Evolutionary conservation across 2,113 vertebrate genomes (phyloP).

Genomic region (Myiagra hebetior): DNA sequence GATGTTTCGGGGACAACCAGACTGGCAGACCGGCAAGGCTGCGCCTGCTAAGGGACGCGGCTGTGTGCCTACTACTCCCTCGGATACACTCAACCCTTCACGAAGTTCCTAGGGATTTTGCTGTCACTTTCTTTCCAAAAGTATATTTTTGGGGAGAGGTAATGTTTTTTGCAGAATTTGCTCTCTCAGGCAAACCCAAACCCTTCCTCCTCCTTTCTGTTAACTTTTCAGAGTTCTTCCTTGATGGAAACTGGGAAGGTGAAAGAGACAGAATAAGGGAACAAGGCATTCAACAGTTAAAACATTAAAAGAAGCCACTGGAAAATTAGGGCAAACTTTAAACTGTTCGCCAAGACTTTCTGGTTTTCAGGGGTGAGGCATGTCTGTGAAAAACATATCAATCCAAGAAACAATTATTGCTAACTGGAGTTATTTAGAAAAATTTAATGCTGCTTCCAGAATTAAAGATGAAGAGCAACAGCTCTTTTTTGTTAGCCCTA

Average conservation of each 20-base stretch:
- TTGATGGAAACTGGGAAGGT: neutral
- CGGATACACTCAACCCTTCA: neutral
- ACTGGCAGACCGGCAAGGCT: neutral
- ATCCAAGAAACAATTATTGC: neutral
- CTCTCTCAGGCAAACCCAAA: neutral
- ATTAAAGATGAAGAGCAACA: neutral
- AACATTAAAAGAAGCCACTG: neutral
- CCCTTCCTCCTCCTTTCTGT: neutral
- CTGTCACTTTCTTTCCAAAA: neutral
- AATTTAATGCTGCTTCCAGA: neutral
- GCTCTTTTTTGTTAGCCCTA: neutral
- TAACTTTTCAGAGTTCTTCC: neutral
- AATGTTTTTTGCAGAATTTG: neutral
- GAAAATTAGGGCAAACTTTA: neutral
- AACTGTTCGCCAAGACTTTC: neutral
- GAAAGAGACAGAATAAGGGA: neutral
- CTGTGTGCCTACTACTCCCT: neutral
- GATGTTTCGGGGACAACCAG: neutral
- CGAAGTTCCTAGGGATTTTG: neutral
- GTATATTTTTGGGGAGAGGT: neutral
- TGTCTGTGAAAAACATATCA: neutral
- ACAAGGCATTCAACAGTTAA: neutral
- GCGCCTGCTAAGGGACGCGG: neutral
- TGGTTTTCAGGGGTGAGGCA: neutral
- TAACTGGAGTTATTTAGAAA: neutral